Percentiles rank a stretch among this genome's conserved stretches.
Evolutionary conservation across 2,113 vertebrate genomes (phyloP).

Genomic region (Corythornis cristatus): DNA sequence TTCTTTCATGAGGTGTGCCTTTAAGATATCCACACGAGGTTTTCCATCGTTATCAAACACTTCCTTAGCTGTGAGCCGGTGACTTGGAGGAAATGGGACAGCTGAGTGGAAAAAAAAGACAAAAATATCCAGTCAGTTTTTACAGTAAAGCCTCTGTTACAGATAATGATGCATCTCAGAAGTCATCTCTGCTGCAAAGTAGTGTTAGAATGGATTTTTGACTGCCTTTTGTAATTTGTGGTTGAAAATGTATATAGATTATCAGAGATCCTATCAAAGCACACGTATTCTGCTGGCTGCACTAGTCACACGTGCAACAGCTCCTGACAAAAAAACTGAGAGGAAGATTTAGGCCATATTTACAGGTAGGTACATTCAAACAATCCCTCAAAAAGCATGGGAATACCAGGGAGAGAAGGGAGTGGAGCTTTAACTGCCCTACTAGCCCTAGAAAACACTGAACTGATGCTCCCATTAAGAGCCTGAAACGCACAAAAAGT

Average conservation of each 20-base stretch:
- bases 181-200: background rate
- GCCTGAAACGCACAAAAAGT: background rate
- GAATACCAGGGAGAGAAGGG: background rate
- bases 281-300: background rate
- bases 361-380: background rate
- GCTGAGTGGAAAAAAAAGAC: conserved; percentile 73
- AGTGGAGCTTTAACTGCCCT: background rate
- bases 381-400: background rate
- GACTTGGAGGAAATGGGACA: conserved; percentile 97
- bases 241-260: background rate
- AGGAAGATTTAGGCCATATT: background rate
- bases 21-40: conserved; percentile 96
- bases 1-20: conserved; percentile 98
- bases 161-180: background rate
- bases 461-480: background rate
- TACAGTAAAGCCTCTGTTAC: background rate
- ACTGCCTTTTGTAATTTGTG: background rate
- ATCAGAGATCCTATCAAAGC: background rate
- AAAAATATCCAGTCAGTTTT: background rate
- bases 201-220: background rate
- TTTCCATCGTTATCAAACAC: conserved; percentile 97
- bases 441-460: background rate
- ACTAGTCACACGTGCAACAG: background rate
- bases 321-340: background rate
- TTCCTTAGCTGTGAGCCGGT: conserved; percentile 96